Base-by-base conservation (phyloP, 2,888 invertebrate species). In the Priocnemis perturbator region DNA sequence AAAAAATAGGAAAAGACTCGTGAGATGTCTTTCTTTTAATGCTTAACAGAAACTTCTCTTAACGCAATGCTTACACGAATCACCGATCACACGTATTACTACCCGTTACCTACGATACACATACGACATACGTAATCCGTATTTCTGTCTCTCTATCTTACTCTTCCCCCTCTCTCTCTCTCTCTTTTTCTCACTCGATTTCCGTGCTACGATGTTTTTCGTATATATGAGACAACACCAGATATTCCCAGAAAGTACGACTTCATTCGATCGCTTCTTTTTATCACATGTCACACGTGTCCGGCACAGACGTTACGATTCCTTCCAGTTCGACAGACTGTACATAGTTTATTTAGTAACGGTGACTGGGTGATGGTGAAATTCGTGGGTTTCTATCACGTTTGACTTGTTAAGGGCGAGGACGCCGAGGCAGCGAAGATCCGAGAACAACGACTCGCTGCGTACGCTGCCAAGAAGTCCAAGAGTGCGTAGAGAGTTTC, bases 401-500 rank as follows among this genome's bases (percentile, higher is more conserved):
- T 69, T 67, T 74, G 55, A 71, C 64, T 77, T 64, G 30, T 20
- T 71, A 94, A 94, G 88, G 95, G 94, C 84, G 94, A 92, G 89
- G 92, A 91, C 81, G 95, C 93, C 75, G 95, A 94, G 73, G 94
- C 94, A 66, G 93, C 92, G 72, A 95, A 92, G 90, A 89, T 95
- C 82, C 94, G 93, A 86, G 95, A 97, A 87, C 95, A 97, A 89
- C 92, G 98, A 66, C 90, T 98, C 64, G 95, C 95, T 73, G 97
- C 95, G 56, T 98, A 98, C 88, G 93, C 94, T 85, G 96, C 94
- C 2, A 98, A 97, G 89, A 98, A 98, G 91, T 91, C 96, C 4
- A 97, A 96, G 89, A 98, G 94, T 94, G 89, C 85, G 89, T 88
- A 59, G 20, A 14, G 56, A 17, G 4, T 37, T 1, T 55, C 64